Conservation (phyloP, 2,113 vertebrate species). For the Accipiter virgatus region DNA sequence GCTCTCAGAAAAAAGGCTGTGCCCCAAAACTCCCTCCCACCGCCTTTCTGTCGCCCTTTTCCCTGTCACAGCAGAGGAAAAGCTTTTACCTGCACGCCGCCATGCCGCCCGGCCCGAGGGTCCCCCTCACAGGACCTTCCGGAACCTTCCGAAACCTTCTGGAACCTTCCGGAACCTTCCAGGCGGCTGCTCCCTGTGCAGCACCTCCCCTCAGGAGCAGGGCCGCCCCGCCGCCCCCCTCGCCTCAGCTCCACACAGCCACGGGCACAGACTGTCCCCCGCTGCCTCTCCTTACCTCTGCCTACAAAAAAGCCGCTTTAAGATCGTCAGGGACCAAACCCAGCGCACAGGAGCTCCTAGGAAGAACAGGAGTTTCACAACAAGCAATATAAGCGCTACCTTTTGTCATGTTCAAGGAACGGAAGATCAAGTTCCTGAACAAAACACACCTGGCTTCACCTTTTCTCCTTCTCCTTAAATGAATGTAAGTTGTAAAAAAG, state of each 20-base stretch:
- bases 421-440: background rate
- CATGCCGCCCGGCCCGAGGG: rapidly evolving
- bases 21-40: background rate
- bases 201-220: background rate
- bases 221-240: background rate
- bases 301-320: no score
- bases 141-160: background rate
- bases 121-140: rapidly evolving
- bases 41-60: no score
- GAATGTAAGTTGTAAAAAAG: rapidly evolving
- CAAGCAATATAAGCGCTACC: rapidly evolving
- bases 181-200: background rate
- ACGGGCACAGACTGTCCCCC: background rate
- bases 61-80: rapidly evolving
- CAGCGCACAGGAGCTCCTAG: rapidly evolving
- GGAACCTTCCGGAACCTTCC: no score
- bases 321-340: background rate
- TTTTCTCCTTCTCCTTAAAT: background rate
- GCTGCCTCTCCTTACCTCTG: background rate
- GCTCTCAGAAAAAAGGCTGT: background rate
- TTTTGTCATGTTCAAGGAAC: background rate
- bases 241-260: background rate
- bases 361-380: no score
- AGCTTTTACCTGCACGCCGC: rapidly evolving
- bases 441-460: no score